phyloP scores from a whole-genome alignment of 2,113 vertebrate species.

The Archocentrus centrarchus region DNA sequence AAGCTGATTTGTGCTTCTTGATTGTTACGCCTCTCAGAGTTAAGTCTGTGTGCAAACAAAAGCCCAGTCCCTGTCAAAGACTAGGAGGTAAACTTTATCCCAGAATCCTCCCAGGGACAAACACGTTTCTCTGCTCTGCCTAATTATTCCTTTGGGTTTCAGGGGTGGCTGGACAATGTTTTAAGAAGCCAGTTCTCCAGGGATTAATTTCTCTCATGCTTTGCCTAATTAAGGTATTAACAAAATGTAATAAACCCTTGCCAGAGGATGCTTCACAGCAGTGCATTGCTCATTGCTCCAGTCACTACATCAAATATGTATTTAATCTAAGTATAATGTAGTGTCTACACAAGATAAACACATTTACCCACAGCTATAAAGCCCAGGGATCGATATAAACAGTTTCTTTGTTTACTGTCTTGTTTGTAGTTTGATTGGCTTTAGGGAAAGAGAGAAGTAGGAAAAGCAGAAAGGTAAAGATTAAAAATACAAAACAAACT shows the following conservation, averaged over 20 bases:
- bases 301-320: constrained; percentile 53
- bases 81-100: constrained; percentile 38
- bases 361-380: constrained; percentile 52
- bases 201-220: constrained; percentile 64
- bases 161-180: constrained; percentile 62
- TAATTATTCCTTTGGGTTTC: constrained; percentile 64
- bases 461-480: constrained; percentile 29
- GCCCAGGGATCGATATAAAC: constrained; percentile 58
- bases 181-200: constrained; percentile 43
- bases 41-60: constrained; percentile 39
- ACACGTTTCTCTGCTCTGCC: constrained; percentile 30
- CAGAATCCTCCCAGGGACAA: constrained; percentile 44
- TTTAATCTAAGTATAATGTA: constrained; percentile 59
- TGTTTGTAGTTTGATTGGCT: constrained; percentile 53
- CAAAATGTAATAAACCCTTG: constrained; percentile 60
- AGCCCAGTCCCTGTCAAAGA: constrained; percentile 16
- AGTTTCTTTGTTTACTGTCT: constrained; percentile 58
- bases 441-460: constrained; percentile 25
- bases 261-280: constrained; percentile 47
- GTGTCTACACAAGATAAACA: constrained; percentile 59
- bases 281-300: constrained; percentile 25
- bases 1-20: constrained; percentile 20
- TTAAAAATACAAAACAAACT: constrained; percentile 6
- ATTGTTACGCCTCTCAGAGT: constrained; percentile 16
- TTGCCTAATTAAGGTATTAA: constrained; percentile 71